phyloP scores from a whole-genome alignment of 1,140 invertebrate species.

The Drosophila tristis region DNA sequence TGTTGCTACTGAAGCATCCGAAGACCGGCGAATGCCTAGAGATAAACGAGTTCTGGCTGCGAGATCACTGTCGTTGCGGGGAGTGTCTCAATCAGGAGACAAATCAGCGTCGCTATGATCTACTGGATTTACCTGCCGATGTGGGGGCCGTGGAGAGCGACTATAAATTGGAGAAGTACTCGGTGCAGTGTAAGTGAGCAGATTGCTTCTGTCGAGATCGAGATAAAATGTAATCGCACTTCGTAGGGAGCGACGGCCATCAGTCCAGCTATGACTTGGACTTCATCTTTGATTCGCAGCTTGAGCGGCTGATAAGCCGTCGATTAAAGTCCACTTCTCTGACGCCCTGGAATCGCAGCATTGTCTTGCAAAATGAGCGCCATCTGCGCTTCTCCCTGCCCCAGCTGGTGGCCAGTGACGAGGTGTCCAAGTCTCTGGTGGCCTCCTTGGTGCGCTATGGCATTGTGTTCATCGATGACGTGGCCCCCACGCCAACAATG shows the following conservation, averaged over 20 bases:
- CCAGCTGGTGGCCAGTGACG: slow-evolving; percentile 48
- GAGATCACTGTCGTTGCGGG: slow-evolving; percentile 77
- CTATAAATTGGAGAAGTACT: slow-evolving; percentile 21
- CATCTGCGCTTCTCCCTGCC: slow-evolving; percentile 55
- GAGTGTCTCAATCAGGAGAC: slow-evolving; percentile 71
- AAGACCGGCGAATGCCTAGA: slow-evolving; percentile 39
- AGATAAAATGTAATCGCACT: neutral
- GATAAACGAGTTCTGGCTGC: slow-evolving; percentile 69
- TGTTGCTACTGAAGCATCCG: slow-evolving; percentile 48
- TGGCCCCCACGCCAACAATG: slow-evolving; percentile 68
- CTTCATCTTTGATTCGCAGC: slow-evolving; percentile 60
- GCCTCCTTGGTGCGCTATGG: slow-evolving; percentile 69
- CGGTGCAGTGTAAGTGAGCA: slow-evolving; percentile 51
- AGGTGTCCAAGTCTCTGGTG: slow-evolving; percentile 51
- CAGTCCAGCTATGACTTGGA: slow-evolving; percentile 62
- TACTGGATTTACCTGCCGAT: slow-evolving; percentile 67
- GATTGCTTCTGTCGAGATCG: too few species aligned
- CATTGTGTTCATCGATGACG: slow-evolving; percentile 77
- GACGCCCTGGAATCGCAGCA: slow-evolving; percentile 67
- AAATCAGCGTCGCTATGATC: slow-evolving; percentile 72
- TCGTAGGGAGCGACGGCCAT: slow-evolving; percentile 75
- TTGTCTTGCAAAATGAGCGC: slow-evolving; percentile 58
- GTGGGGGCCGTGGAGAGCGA: slow-evolving; percentile 23
- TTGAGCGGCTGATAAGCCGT: slow-evolving; percentile 55
- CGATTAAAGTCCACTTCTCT: slow-evolving; percentile 45